Conservation (phyloP, 2,888 invertebrate genomes). For the Mesorhabditis spiculigera region DNA sequence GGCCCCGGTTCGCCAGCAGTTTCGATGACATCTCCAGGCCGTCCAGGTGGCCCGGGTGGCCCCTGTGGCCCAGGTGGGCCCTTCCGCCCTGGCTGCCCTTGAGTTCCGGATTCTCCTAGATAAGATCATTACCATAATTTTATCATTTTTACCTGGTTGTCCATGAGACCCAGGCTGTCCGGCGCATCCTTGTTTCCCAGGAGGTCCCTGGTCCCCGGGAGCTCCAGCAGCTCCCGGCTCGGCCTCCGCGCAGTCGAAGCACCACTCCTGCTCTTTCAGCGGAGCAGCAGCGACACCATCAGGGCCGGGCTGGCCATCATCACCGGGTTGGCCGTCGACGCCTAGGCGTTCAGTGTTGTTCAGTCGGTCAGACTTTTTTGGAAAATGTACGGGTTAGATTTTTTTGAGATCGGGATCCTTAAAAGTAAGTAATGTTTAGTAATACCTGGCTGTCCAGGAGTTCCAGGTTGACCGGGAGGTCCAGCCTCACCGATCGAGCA, state of each 20-base stretch:
- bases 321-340: not conserved
- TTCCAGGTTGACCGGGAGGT: not conserved
- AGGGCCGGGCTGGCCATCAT: slow-evolving; percentile 3
- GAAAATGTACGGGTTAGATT: no score
- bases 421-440: not conserved
- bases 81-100: not conserved
- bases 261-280: slow-evolving; percentile 6
- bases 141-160: slow-evolving; percentile 2
- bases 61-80: not conserved
- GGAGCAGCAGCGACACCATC: not conserved
- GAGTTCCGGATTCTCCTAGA: slow-evolving; percentile 4
- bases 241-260: slow-evolving; percentile 5
- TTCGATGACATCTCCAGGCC: not conserved
- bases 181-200: slow-evolving; percentile 5
- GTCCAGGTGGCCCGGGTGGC: not conserved
- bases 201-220: not conserved
- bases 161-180: not conserved
- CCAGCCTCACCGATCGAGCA: not conserved
- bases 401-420: not conserved
- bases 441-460: not conserved
- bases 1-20: not conserved
- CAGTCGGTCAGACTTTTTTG: no score
- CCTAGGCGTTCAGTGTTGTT: not conserved
- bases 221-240: slow-evolving; percentile 1
- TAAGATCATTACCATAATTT: not conserved